phyloP scores from a whole-genome alignment of 2,113 vertebrate species.

The Daubentonia madagascariensis region DNA sequence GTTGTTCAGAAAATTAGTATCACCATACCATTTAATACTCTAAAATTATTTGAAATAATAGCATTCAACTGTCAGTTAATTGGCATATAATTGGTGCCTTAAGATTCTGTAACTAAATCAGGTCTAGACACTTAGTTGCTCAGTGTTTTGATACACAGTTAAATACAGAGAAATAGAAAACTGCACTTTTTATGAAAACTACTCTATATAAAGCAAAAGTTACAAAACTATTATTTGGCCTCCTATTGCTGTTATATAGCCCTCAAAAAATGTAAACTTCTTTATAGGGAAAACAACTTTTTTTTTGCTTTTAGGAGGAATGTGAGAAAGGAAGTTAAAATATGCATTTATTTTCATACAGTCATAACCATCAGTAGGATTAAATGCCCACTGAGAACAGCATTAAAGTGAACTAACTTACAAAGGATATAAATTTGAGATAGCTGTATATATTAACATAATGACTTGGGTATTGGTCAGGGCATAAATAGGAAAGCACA shows the following conservation, averaged over 20 bases:
- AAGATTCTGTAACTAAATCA: constrained; percentile 53
- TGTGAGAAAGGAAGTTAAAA: neutral
- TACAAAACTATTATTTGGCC: neutral
- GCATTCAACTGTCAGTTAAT: constrained; percentile 46
- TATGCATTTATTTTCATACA: neutral
- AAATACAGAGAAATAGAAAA: neutral
- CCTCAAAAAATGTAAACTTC: neutral
- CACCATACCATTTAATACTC: neutral
- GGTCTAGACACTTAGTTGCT: constrained; percentile 28
- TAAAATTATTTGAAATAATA: constrained; percentile 48
- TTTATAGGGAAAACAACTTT: neutral
- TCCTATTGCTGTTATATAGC: neutral
- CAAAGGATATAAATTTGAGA: neutral
- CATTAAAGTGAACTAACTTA: neutral
- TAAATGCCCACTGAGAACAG: neutral
- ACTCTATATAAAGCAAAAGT: neutral
- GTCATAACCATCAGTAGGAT: neutral
- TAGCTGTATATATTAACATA: neutral
- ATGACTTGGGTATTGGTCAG: neutral
- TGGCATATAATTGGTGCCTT: constrained; percentile 44
- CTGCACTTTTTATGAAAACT: neutral
- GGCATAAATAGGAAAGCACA: neutral
- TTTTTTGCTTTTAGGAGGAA: neutral
- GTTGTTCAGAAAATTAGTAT: constrained; percentile 37
- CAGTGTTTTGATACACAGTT: constrained; percentile 42